A percentile compares a stretch with the other conserved stretches of the same genome.
These are phyloP conservation scores for Pterocles burchelli DNA, from an alignment of 2,113 vertebrate genomes.

Conservation along the genomic window DNA sequence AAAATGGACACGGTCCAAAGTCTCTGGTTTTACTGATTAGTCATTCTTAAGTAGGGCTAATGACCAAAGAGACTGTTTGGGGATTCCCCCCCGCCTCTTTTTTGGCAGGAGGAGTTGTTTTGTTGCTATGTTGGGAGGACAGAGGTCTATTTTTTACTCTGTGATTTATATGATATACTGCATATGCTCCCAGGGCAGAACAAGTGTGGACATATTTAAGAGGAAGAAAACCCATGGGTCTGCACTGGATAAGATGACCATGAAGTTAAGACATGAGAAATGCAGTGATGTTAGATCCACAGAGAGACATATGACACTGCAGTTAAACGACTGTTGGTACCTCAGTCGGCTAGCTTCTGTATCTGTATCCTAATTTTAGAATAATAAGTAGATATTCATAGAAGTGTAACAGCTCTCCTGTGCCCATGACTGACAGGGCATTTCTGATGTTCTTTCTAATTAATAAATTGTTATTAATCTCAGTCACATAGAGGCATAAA, in stretches of 20 bases:
- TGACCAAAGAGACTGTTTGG: background rate
- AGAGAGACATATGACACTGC: background rate
- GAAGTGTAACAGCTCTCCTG: background rate
- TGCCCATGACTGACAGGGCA: background rate
- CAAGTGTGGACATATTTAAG: background rate
- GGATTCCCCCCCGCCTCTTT: fast-evolving
- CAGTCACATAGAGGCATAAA: background rate
- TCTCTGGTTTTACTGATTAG: background rate
- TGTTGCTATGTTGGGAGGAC: background rate
- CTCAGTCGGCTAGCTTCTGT: background rate
- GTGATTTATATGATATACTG: background rate
- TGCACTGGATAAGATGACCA: background rate
- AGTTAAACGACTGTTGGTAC: background rate
- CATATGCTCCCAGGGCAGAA: background rate
- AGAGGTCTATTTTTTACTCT: background rate
- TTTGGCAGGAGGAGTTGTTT: background rate
- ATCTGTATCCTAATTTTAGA: background rate
- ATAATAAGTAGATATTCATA: background rate
- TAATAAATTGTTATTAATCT: background rate
- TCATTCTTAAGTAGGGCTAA: background rate
- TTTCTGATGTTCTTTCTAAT: background rate
- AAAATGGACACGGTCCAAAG: background rate
- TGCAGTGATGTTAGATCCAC: background rate
- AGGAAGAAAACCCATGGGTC: background rate
- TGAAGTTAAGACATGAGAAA: background rate